Conservation (phyloP, 2,113 vertebrate genomes). For the Menidia beryllina region DNA sequence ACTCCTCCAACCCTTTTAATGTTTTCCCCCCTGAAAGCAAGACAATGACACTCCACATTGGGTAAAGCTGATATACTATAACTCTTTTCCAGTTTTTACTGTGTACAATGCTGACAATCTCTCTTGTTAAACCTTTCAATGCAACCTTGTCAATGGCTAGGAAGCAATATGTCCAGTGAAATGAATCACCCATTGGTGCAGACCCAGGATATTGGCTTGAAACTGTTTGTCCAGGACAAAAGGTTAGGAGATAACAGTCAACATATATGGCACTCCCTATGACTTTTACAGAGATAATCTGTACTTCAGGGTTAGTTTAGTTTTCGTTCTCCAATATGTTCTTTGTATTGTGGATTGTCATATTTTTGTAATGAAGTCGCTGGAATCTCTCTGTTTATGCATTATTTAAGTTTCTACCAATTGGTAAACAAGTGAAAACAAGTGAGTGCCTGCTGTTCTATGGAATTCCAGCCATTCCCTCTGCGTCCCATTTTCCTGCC, state of each 20-base stretch:
- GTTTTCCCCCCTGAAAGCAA: too few relatives aligned
- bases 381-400: constrained; percentile 22
- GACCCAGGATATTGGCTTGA: constrained; percentile 53
- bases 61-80: background rate
- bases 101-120: background rate
- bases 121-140: constrained; percentile 14
- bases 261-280: constrained; percentile 27
- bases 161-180: constrained; percentile 68
- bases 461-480: constrained; percentile 78
- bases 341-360: constrained; percentile 13
- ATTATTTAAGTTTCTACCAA: constrained; percentile 66
- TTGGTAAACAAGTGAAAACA: constrained; percentile 72
- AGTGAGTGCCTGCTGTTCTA: constrained; percentile 63
- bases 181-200: constrained; percentile 65
- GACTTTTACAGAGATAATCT: constrained; percentile 6
- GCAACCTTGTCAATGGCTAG: constrained; percentile 41
- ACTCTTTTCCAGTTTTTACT: background rate
- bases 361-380: constrained; percentile 7
- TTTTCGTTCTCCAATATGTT: background rate
- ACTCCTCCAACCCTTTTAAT: too few relatives aligned
- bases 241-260: constrained; percentile 67
- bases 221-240: constrained; percentile 54
- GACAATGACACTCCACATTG: too few relatives aligned
- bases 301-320: background rate
- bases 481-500: constrained; percentile 81